Evolutionary conservation across 2,888 invertebrate species (phyloP), one percentile per base, ranked within the genome.

Genomic region (Coenonympha arcania): DNA sequence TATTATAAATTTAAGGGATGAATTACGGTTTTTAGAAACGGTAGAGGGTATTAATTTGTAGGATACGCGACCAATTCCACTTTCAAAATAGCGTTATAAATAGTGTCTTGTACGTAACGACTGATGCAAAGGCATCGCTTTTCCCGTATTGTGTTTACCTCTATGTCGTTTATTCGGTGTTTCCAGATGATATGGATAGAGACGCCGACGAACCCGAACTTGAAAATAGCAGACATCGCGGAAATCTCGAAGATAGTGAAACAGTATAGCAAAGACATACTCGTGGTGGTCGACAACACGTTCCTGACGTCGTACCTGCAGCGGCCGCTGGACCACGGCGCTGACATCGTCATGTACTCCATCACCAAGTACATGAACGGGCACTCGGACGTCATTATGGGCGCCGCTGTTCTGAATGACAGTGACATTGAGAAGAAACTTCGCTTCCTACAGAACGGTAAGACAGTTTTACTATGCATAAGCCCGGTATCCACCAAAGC

Each of bases 291-390:
- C 1, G 98, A 99, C 77, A 98, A 98, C 72, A 98, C 98, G 11
- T 98, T 99, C 79, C 87, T 96, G 60, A 93, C 96, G 1, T 89
- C 95, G 1, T 96, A 95, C 69, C 92, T 95, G 59, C 96, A 98
- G 92, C 89, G 92, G 52, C 99, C 99, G 1, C 77, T 99, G 47
- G 90, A 92, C 18, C 87, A 97, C 26, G 99, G 98, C 0, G 98
- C 95, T 1, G 98, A 99, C 75, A 84, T 98, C 47, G 93, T 92
- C 1, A 84, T 95, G 63, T 97, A 99, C 79, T 99, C 99, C 0
- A 69, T 98, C 47, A 97, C 98, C 0, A 99, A 99, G 80, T 99
- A 98, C 73, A 95, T 99, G 91, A 99, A 99, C 79, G 99, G 99
- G 0, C 99, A 99, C 80, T 92, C 95, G 0, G 99, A 99, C 83